These are phyloP conservation scores for Plebejus melissa DNA, from an alignment of 2,888 invertebrate genomes.

Conservation along the genomic window DNA sequence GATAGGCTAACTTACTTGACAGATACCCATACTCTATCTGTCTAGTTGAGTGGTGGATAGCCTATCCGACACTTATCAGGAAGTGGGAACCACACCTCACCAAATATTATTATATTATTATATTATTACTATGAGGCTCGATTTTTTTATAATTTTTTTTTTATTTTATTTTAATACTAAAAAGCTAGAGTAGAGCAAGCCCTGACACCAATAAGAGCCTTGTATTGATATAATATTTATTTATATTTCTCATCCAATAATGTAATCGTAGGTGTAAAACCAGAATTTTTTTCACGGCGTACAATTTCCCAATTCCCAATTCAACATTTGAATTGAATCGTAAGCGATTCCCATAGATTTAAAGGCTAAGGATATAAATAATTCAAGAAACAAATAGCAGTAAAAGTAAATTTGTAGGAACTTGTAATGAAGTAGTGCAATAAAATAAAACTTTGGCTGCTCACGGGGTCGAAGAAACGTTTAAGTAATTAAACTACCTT, in stretches of 20 bases:
- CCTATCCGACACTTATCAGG: too few species aligned
- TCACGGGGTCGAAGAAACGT: constrained; percentile 18
- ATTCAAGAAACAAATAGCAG: constrained; percentile 21
- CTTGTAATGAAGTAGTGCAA: constrained; percentile 26
- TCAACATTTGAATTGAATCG: neutral
- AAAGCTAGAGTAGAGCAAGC: too few species aligned
- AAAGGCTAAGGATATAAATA: constrained; percentile 15
- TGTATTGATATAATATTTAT: too few species aligned
- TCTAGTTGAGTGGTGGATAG: too few species aligned
- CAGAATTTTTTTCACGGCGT: neutral
- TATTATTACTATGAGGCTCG: too few species aligned
- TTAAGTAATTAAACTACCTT: constrained; percentile 26
- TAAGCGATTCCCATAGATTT: neutral
- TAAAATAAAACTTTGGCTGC: constrained; percentile 23
- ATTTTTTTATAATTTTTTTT: too few species aligned
- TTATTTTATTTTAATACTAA: too few species aligned
- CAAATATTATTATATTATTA: too few species aligned
- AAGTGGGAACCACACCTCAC: too few species aligned
- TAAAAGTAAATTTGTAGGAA: constrained; percentile 24
- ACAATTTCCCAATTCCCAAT: neutral
- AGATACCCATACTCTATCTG: too few species aligned
- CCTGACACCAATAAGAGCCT: too few species aligned
- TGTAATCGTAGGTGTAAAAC: neutral
- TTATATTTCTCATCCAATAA: neutral
- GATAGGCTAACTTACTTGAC: too few species aligned